Conservation (phyloP, 2,888 invertebrate genomes). For the Heliothis peltigera region DNA sequence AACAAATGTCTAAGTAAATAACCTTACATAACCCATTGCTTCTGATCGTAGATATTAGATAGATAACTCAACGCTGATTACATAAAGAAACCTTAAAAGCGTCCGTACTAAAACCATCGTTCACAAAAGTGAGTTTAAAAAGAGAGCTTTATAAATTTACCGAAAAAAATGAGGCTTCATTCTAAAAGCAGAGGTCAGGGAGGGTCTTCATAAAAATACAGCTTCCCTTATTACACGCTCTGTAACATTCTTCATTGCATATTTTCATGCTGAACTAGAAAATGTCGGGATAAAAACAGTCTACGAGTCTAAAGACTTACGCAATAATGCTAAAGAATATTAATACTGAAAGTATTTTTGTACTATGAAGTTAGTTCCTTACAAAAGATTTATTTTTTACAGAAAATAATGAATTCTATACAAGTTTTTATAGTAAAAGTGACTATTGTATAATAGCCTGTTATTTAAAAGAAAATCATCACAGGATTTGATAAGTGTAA, state of each 20-base stretch:
- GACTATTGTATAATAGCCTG: background rate
- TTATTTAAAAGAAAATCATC: no score
- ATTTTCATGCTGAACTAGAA: conserved; percentile 51
- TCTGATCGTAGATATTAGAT: background rate
- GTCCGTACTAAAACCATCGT: conserved; percentile 19
- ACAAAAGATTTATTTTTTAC: conserved; percentile 4
- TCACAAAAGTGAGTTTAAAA: conserved; percentile 25
- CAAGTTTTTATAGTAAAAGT: background rate
- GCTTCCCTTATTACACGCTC: conserved; percentile 58
- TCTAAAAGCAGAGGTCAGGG: conserved; percentile 40
- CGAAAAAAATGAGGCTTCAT: conserved; percentile 35
- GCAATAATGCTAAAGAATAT: conserved; percentile 51
- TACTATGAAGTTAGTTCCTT: conserved; percentile 11
- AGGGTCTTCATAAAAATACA: conserved; percentile 53
- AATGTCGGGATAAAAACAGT: conserved; percentile 49
- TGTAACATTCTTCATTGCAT: conserved; percentile 59
- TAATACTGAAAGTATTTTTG: conserved; percentile 42
- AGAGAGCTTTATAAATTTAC: conserved; percentile 25
- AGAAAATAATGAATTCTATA: background rate
- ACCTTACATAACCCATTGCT: background rate
- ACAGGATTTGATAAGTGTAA: no score
- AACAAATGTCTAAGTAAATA: background rate
- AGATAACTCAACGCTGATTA: background rate
- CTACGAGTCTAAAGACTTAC: conserved; percentile 31
- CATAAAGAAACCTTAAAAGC: conserved; percentile 4